phyloP scores from a whole-genome alignment of 1,140 invertebrate genomes.

The Drosophila grimshawi region DNA sequence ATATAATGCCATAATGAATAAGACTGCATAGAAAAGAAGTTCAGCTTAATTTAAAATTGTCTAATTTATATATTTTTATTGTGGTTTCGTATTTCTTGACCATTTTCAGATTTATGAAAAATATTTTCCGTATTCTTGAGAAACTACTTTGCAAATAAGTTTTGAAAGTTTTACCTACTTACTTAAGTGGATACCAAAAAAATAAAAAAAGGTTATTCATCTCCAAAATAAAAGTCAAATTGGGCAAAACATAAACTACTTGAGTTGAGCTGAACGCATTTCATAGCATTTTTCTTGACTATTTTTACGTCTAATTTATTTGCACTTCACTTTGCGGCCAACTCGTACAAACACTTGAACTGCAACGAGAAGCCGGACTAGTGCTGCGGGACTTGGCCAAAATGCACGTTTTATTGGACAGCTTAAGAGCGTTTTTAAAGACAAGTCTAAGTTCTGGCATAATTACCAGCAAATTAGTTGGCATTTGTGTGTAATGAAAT shows the following conservation, averaged over 20 bases:
- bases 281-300: slow-evolving; percentile 52
- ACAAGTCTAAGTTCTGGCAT: slow-evolving; percentile 30
- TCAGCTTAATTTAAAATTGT: neutral
- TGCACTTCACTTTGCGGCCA: slow-evolving; percentile 63
- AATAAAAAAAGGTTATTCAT: neutral
- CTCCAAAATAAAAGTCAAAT: slow-evolving; percentile 20
- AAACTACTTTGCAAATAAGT: neutral
- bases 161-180: neutral
- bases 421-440: slow-evolving; percentile 57
- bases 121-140: neutral
- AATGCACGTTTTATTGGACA: slow-evolving; percentile 40
- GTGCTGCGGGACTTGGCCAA: slow-evolving; percentile 10
- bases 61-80: too few species aligned
- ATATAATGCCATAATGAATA: neutral
- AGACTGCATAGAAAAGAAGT: neutral
- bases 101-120: neutral
- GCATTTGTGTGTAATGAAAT: slow-evolving; percentile 56
- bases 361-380: slow-evolving; percentile 3
- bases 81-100: too few species aligned
- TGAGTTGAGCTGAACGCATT: slow-evolving; percentile 53
- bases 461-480: slow-evolving; percentile 65
- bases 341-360: slow-evolving; percentile 51
- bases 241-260: slow-evolving; percentile 42
- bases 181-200: neutral
- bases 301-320: slow-evolving; percentile 69